Evolutionary conservation across 92 coral and sea anemone genomes (phyloP).

Genomic region (Porites evermanni): DNA sequence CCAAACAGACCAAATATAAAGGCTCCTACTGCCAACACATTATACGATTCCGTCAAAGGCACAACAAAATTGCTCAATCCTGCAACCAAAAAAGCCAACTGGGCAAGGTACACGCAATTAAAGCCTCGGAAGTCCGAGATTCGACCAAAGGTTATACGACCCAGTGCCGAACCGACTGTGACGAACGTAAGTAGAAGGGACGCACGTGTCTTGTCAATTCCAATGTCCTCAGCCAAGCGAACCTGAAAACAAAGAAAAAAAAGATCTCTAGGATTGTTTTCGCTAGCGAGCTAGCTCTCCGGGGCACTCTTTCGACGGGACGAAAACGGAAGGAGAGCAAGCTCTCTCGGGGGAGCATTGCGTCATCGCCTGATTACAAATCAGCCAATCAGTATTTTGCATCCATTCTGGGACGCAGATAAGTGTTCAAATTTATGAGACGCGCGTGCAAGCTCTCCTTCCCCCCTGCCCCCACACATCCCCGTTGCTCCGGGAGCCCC

Average conservation of each 20-base stretch:
- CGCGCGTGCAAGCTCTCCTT: too few species aligned
- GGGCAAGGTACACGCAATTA: conserved; percentile 70
- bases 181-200: conserved; percentile 73
- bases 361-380: too few species aligned
- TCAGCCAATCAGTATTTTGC: too few species aligned
- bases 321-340: too few species aligned
- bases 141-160: conserved; percentile 78
- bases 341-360: too few species aligned
- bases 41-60: conserved; percentile 64
- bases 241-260: conserved; percentile 42
- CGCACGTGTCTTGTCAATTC: conserved; percentile 59
- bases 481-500: too few species aligned
- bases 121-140: conserved; percentile 69
- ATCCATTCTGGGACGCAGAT: too few species aligned
- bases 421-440: too few species aligned
- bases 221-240: conserved; percentile 74
- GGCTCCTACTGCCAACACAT: conserved; percentile 51
- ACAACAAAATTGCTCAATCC: conserved; percentile 66
- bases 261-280: too few species aligned
- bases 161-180: conserved; percentile 75
- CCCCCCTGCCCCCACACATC: too few species aligned
- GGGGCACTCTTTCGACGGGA: too few species aligned
- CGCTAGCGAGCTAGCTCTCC: too few species aligned
- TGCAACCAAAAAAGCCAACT: conserved; percentile 64
- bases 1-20: conserved; percentile 71